phyloP scores from a whole-genome alignment of 2,797 vertebrate species.

The Pantherophis alleghaniensis region DNA sequence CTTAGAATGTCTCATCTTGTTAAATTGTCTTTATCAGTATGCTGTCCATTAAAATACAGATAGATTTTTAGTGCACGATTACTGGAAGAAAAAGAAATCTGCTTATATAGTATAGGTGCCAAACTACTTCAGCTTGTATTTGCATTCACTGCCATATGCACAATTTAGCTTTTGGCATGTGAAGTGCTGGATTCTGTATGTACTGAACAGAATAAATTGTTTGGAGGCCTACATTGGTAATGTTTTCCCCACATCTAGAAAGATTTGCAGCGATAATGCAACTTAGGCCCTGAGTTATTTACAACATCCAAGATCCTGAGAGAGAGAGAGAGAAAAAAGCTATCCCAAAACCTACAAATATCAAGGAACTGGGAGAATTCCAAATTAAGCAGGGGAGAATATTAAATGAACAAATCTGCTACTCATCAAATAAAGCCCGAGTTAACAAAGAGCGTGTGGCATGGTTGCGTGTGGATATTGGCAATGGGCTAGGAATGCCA shows the following conservation, averaged over 20 bases:
- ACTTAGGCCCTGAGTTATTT: background rate
- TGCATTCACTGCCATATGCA: background rate
- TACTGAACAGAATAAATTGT: background rate
- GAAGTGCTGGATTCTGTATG: background rate
- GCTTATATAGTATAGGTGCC: background rate
- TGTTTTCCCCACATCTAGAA: background rate
- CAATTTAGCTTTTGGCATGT: background rate
- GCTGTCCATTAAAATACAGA: background rate
- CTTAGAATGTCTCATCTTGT: background rate
- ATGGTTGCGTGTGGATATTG: background rate
- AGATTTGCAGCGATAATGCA: background rate
- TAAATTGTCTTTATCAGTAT: background rate
- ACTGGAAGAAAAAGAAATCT: background rate
- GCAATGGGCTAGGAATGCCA: background rate
- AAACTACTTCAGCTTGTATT: background rate
- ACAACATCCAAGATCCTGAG: background rate
- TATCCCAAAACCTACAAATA: background rate
- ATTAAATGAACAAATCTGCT: background rate
- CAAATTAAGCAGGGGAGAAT: background rate
- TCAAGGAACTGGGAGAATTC: background rate
- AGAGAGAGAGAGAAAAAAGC: background rate
- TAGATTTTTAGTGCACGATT: background rate
- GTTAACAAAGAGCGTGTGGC: background rate
- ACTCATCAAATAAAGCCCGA: background rate
- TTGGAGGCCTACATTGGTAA: background rate